Base-by-base conservation (phyloP, 2,888 invertebrate genomes). In the Macroteleia sp. region DNA sequence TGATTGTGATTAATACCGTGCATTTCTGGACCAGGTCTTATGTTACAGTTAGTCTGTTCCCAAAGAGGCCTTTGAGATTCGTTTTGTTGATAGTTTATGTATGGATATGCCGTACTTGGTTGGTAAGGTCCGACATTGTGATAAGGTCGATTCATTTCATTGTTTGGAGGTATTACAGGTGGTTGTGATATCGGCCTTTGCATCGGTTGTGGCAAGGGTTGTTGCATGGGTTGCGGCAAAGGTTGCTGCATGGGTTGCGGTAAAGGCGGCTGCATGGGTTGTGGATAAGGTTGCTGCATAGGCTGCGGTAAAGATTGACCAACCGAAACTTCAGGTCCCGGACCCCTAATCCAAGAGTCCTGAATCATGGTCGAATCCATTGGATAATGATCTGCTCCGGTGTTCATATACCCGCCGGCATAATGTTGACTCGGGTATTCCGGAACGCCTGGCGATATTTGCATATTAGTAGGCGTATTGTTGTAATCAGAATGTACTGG, bases 321-420 rank as follows among this genome's bases (percentile, higher is more conserved):
- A 8, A 20, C 39, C 2, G 39, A 9, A 28, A n/a, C 25, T 2
- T 54, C 62, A 36, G 22, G 19, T 9, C 46, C 56, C 12, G 69
- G 70, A 57, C 48, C 70, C 66, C 74, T 67, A 44, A 19, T 76
- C 70, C 76, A 70, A 41, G 17, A 36, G 64, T 76, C 75, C 12
- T 56, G 34, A 28, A 71, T 62, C 17, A 59, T 34, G 14, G 46
- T 56, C 1, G 57, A 42, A 10, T 20, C 59, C 54, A 78, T 74
- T 1, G 57, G n/a, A n/a, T n/a, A 76, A 46, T 48, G 46, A 44
- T 25, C 39, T 10, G 54, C n/a, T 41, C 12, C 56, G 9, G 54
- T 12, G 42, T 70, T 75, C 16, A 44, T 46, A 17, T 70, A 64
- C 48, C n/a, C 42, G 41, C 16, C 42, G 41, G 12, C 42, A 0